phyloP scores from a whole-genome alignment of 2,888 invertebrate genomes.

The Drosophila parthenogenetica region DNA sequence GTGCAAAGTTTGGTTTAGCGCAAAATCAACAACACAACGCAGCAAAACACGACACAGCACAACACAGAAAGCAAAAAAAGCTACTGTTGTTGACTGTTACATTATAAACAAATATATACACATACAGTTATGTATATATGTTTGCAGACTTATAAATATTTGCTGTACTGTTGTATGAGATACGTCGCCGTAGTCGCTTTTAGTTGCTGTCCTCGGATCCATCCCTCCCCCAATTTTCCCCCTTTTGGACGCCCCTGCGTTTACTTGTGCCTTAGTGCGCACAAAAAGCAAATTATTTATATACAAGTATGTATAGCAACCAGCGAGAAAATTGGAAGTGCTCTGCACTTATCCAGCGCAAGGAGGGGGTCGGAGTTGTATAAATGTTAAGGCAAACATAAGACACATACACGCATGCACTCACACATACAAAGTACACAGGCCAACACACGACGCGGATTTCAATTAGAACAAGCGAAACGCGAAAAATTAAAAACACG shows the following conservation, averaged over 20 bases:
- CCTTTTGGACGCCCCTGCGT: constrained; percentile 31
- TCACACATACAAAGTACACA: constrained; percentile 50
- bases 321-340: constrained; percentile 68
- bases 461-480: constrained; percentile 80
- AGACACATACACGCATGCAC: constrained; percentile 41
- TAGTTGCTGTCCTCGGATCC: constrained; percentile 41
- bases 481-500: constrained; percentile 81
- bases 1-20: constrained; percentile 73
- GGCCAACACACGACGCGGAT: constrained; percentile 68
- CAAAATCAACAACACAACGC: constrained; percentile 69
- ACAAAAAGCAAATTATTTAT: constrained; percentile 82
- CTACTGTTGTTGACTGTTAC: constrained; percentile 47
- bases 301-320: constrained; percentile 64
- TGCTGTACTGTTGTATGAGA: constrained; percentile 67
- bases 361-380: constrained; percentile 23
- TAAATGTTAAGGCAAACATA: constrained; percentile 80
- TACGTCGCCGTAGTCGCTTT: constrained; percentile 68
- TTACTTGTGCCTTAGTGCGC: constrained; percentile 80
- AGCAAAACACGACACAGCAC: constrained; percentile 1
- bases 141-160: constrained; percentile 68
- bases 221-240: too few species aligned
- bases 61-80: constrained; percentile 19
- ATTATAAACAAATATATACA: constrained; percentile 74
- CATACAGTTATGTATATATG: constrained; percentile 26
- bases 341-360: constrained; percentile 28